Base-by-base conservation (phyloP, 2,797 vertebrate genomes). In the Gadopsis bispinosus region DNA sequence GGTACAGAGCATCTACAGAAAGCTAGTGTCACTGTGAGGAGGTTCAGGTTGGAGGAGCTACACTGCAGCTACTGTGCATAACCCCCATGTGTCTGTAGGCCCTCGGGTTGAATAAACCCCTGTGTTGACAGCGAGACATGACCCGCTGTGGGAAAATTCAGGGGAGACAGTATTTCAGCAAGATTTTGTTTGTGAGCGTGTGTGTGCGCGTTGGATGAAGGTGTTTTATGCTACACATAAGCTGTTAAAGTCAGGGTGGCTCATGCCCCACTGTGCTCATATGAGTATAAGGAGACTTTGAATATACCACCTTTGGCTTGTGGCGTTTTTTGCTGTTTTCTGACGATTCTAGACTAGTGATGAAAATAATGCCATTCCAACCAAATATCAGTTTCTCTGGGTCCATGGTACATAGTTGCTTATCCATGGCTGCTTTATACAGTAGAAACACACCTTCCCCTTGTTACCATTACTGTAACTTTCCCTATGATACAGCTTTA, bases 41-140 rank as follows among this genome's bases (percentile, higher is more conserved):
- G 8, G 58, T 53, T 67, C 65, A 1, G 50, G 31, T 41, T 73
- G 51, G 48, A 61, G 31, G 53, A 73, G 59, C 65, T 22, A 64
- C 83, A 77, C 81, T 84, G 72, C 63, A 26, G 60, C 73, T 20
- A 39, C 83, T 86, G 80, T 83, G 47, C 37, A 35, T 0, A 39
- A n/a, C 45, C 68, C 65, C 33, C 31, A 0, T 66, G 43, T 64
- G 71, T 78, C 79, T 73, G 53, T 31, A 0, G 29, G 59, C 45
- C n/a, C 58, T 73, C 59, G 19, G 48, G 37, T 75, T 83, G 69
- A 88, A 77, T 78, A 41, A 50, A 41, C 45, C 64, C 61, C 70
- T 59, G 50, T 84, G 68, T 69, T 75, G 62, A 70, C 75, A 45
- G 45, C n/a, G 19, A 83, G 87, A 69, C 62, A 53, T 33, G 68